Evolutionary conservation across 2,888 invertebrate species (phyloP), one percentile per base, ranked within the genome.

Genomic region (Dynastes tityus): DNA sequence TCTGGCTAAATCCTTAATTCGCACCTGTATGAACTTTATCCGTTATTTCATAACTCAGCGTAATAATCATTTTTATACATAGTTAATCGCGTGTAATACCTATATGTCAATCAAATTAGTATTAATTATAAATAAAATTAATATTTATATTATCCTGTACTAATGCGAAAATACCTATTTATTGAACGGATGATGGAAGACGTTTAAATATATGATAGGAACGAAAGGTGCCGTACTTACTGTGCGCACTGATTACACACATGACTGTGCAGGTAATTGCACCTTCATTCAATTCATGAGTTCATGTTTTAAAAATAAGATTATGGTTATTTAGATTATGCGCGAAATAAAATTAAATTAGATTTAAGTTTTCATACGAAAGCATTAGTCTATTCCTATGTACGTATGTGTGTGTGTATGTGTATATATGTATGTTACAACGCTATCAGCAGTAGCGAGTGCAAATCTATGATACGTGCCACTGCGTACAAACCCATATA

Each of bases 61-160:
- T 22, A 68, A 51, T 68, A 68, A 68, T 68, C 68, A 51, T 16
- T 49, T 67, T 68, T 49, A 68, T 27, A 68, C 68, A 8, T 8
- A 68, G 49, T 16, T 61, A 61, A 61, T 22, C 61, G 9, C 11
- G 11, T 61, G 6, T 61, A 61, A 61, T 61, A 61, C 61, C 22
- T 61, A 61, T 61, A 61, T 61, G 61, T 61, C 61, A n/a, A 61
- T 61, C 61, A 61, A 61, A 61, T 61, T 61, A 61, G 61, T 27
- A 27, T 61, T 61, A 61, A 61, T 27, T 27, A 27, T 22, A 45
- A 61, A 61, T 61, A 61, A 27, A 53, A 22, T 61, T 27, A 27
- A 61, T 27, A 61, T 61, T 61, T 61, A 61, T 61, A 61, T 61
- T 22, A 61, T 61, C 61, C 61, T 2, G 61, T 27, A 61, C 61